Base-by-base conservation (phyloP, 1,140 invertebrate genomes). In the Medauroidea extradentata region DNA sequence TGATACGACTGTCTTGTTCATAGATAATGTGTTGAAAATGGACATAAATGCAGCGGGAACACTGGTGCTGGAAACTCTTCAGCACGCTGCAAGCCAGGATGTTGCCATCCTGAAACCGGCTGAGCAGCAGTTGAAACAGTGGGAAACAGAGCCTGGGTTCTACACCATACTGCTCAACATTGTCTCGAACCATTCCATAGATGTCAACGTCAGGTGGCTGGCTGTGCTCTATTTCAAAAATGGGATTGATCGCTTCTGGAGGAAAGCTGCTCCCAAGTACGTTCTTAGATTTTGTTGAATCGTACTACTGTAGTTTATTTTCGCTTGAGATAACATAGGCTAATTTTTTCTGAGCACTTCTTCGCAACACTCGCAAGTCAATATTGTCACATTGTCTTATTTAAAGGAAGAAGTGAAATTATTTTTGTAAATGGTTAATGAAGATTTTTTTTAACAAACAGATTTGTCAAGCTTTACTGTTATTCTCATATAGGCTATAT, bases 191-290 rank as follows among this genome's bases (percentile, higher is more conserved):
- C 84, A 91, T 72, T 79, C 82, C n/a, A 80, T 95, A 54, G 87
- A 90, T 67, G 76, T 87, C 1, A 94, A 94, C 78, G 86, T 95
- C 0, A 81, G 95, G 66, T 96, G 92, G 89, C 83, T 97, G 72
- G 93, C 94, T 25, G 86, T 93, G 11, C 82, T 98, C 60, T 96
- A 89, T 76, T 88, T 96, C 63, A 98, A 98, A 74, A 97, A 96
- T 82, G 94, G 94, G 1, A 83, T 97, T n/a, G 93, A 96, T 61
- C 86, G 85, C 57, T 95, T 95, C 70, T 98, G 94, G 95, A 84
- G 94, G 53, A 87, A 85, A 71, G 88, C 84, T 72, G 87, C 90
- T 1, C 86, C 89, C 2, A 84, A 88, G 86, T 89, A 81, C 79
- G 78, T 68, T 43, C 57, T 53, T 34, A 25, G 9, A 39, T n/a